These are phyloP conservation scores for Sula dactylatra DNA, from an alignment of 2,113 vertebrate species.

Conservation along the genomic window DNA sequence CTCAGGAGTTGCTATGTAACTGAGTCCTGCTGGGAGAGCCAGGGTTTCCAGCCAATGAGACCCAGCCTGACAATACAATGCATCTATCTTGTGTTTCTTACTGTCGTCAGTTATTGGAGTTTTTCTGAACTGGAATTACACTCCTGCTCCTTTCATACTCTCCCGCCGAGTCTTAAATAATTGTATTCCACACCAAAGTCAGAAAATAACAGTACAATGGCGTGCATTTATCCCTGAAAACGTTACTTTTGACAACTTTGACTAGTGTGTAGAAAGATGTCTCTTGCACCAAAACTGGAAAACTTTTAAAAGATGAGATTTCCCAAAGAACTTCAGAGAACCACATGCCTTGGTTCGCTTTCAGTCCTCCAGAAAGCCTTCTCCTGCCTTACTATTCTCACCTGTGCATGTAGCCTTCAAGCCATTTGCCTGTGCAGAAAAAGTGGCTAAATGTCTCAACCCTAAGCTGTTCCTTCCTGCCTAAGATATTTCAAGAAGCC, in stretches of 20 bases:
- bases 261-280: not conserved
- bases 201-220: not conserved
- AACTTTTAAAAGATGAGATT: not conserved
- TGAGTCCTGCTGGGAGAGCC: slow-evolving; percentile 43
- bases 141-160: slow-evolving; percentile 35
- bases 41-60: slow-evolving; percentile 31
- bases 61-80: slow-evolving; percentile 10
- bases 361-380: not conserved
- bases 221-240: not conserved
- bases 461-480: slow-evolving; percentile 51
- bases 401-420: not conserved
- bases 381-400: not conserved
- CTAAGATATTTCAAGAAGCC: slow-evolving; percentile 11
- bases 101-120: slow-evolving; percentile 33
- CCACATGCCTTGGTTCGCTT: not conserved
- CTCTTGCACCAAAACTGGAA: not conserved
- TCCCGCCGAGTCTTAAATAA: slow-evolving; percentile 24
- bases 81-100: slow-evolving; percentile 51
- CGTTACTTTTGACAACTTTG: not conserved
- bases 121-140: slow-evolving; percentile 57
- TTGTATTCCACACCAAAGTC: slow-evolving; percentile 25
- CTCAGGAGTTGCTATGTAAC: slow-evolving; percentile 43
- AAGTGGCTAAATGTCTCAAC: not conserved
- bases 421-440: not conserved
- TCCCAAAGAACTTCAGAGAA: not conserved